Base-by-base conservation (phyloP, 2,888 invertebrate genomes). In the Ganaspis brasiliensis region DNA sequence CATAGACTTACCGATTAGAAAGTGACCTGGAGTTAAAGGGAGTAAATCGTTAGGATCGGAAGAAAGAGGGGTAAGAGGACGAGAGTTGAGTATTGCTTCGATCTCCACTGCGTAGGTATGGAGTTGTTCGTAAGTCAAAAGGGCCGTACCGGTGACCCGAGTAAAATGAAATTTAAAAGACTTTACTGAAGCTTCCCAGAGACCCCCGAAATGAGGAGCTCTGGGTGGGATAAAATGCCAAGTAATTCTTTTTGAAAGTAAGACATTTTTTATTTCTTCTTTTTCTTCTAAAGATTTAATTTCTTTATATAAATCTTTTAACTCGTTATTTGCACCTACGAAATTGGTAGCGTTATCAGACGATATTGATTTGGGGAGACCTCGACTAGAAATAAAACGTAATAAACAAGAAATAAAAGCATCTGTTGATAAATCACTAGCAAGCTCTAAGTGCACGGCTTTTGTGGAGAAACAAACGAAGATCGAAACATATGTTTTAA, bases 21-120 rank as follows among this genome's bases (percentile, higher is more conserved):
- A 85, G 76, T 89, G 88, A 4, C 84, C 85, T 19, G 87, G 88
- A 5, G 86, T 87, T 0, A 88, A 72, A 1, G 80, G 79, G 3
- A 72, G 35, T 8, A 82, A 72, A 37, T 86, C 84, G 12, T 59
- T 9, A 0, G 84, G 77, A 76, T 86, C 81, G 0, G 79, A 52
- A 0, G 85, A 83, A 2, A 84, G 10, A 9, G 83, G 81, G 14
- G 78, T 77, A 0, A 85, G 35, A n/a, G 84, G 84, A 26, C 83
- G 52, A 5, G 79, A 84, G 59, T 84, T 84, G 6, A 84, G 70
- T 5, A 74, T 72, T 12, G 76, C 78, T 70, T 83, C 83, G 12
- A 84, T 81, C 67, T 83, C 37, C 14, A 67, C 35, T 8, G 16
- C 67, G 14, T 35, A 67, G 14, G 67, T 67, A 67, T 67, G 26